Conservation (phyloP, 2,888 invertebrate genomes). For the Frankliniella intonsa region DNA sequence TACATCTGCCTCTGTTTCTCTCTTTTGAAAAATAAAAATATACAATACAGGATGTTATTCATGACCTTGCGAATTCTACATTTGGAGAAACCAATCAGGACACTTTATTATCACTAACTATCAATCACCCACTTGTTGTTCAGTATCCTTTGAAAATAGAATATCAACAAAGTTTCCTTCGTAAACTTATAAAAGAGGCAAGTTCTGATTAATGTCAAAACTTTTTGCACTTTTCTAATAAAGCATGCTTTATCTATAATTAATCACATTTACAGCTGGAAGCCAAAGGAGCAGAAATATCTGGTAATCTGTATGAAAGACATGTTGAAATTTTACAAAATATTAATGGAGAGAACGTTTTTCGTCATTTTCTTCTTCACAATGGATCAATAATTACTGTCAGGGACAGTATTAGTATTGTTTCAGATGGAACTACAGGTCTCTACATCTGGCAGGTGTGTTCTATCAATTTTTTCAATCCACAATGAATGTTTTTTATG, state of each 20-base stretch:
- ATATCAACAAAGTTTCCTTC: background rate
- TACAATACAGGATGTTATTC: background rate
- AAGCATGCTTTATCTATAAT: background rate
- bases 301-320: background rate
- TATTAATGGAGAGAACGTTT: conserved; percentile 3
- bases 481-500: background rate
- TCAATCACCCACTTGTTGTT: background rate
- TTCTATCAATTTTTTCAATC: background rate
- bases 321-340: background rate
- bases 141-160: background rate
- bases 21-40: background rate
- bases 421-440: background rate
- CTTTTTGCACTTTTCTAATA: background rate
- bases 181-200: background rate
- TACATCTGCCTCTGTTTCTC: background rate
- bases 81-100: background rate
- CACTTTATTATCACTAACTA: background rate
- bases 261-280: background rate
- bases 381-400: background rate
- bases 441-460: conserved; percentile 7
- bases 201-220: background rate
- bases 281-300: background rate
- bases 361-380: background rate
- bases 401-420: background rate
- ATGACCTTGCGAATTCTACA: background rate